A percentile compares a stretch with the other conserved stretches of the same genome.
Evolutionary conservation across 23 tunicate genomes (phyloP).

Genomic region (Oikopleura vanhoeffeni): DNA sequence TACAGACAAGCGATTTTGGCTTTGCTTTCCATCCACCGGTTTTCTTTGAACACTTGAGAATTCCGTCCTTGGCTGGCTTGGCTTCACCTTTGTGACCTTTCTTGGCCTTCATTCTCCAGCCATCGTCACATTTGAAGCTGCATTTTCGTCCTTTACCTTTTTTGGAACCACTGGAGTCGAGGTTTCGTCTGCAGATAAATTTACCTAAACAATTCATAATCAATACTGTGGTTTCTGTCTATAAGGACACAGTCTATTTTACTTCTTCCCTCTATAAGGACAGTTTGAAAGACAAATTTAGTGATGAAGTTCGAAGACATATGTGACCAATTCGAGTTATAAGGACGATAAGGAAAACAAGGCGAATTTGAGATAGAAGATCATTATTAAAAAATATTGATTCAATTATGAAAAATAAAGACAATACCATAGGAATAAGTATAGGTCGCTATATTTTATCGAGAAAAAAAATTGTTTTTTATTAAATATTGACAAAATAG

Average conservation of each 20-base stretch:
- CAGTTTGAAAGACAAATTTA: neutral
- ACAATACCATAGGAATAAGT: too few species aligned
- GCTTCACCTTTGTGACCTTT: neutral
- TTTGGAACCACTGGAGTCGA: neutral
- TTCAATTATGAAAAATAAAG: too few species aligned
- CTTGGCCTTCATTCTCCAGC: slow-evolving; percentile 6
- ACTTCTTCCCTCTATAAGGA: too few species aligned
- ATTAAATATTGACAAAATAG: too few species aligned
- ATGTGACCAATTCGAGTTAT: too few species aligned
- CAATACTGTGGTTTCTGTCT: neutral
- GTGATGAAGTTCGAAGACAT: too few species aligned
- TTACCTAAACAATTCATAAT: neutral
- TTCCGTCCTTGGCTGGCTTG: neutral
- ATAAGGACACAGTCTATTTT: too few species aligned
- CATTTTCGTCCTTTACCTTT: neutral
- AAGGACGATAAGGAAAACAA: too few species aligned
- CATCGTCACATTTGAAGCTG: neutral
- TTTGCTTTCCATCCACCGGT: neutral
- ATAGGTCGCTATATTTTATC: too few species aligned
- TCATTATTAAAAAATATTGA: too few species aligned
- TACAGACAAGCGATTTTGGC: neutral
- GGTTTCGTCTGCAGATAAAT: neutral
- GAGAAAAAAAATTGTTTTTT: too few species aligned
- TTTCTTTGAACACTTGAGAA: neutral
- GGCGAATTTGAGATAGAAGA: too few species aligned